Evolutionary conservation across 2,797 vertebrate genomes (phyloP).

Genomic region (Leptatherina wallacei): DNA sequence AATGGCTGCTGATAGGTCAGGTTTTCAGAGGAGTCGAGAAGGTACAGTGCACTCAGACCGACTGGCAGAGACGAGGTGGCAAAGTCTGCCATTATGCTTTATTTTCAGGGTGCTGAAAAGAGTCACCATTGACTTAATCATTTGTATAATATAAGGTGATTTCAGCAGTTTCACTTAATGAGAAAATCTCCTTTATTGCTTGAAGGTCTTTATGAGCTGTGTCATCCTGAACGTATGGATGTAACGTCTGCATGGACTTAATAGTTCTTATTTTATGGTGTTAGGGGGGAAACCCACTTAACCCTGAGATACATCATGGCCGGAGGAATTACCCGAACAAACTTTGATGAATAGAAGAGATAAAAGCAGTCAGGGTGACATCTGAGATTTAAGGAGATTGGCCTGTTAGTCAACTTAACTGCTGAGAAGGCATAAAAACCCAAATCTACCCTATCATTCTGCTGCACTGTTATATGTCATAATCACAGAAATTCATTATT

Average conservation of each 20-base stretch:
- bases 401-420: constrained; percentile 64
- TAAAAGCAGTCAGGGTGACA: constrained; percentile 62
- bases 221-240: constrained; percentile 78
- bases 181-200: constrained; percentile 81
- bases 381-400: constrained; percentile 63
- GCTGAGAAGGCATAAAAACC: constrained; percentile 55
- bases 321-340: constrained; percentile 68
- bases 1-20: constrained; percentile 58
- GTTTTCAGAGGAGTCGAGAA: constrained; percentile 50
- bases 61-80: constrained; percentile 53
- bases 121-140: constrained; percentile 81
- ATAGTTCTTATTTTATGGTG: constrained; percentile 82
- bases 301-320: constrained; percentile 73
- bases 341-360: constrained; percentile 75
- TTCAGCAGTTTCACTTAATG: constrained; percentile 82
- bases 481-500: constrained; percentile 20
- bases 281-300: constrained; percentile 76
- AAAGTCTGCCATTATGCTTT: constrained; percentile 65
- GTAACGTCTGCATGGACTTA: constrained; percentile 74
- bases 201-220: constrained; percentile 79
- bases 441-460: constrained; percentile 34
- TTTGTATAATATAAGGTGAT: constrained; percentile 82
- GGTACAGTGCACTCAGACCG: constrained; percentile 32
- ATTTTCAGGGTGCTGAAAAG: constrained; percentile 68
- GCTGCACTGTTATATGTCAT: constrained; percentile 22